Evolutionary conservation across 2,888 invertebrate genomes (phyloP).

Genomic region (Agrochola lota): DNA sequence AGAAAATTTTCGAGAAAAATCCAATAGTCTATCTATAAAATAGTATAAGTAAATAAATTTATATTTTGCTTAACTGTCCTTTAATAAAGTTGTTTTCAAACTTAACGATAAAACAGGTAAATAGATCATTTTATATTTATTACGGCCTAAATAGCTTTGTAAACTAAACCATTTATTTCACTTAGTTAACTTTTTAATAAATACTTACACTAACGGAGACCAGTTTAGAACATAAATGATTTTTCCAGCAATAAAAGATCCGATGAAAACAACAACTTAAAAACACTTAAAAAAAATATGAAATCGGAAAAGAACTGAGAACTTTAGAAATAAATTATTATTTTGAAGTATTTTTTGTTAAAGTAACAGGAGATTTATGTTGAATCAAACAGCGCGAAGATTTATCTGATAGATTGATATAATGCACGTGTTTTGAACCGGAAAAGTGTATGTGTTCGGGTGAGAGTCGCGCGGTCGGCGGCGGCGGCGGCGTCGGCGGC

Average conservation of each 20-base stretch:
- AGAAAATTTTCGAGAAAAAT: neutral
- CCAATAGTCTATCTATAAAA: neutral
- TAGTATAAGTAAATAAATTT: neutral
- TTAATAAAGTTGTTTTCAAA: neutral
- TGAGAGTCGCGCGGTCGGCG: conserved; percentile 61
- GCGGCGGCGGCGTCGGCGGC: conserved; percentile 66
- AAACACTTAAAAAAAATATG: conserved; percentile 46
- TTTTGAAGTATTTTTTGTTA: neutral
- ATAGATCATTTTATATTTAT: neutral
- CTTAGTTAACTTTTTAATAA: conserved; percentile 24
- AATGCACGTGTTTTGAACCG: conserved; percentile 81
- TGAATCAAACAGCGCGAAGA: conserved; percentile 60
- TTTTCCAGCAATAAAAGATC: conserved; percentile 27
- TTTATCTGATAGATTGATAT: conserved; percentile 60
- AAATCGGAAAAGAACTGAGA: conserved; percentile 30
- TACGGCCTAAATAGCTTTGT: neutral
- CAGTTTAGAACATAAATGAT: conserved; percentile 37
- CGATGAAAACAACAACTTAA: conserved; percentile 45
- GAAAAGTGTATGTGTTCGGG: conserved; percentile 72
- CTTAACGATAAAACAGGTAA: neutral
- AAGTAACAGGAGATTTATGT: conserved; percentile 20
- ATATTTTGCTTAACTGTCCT: neutral
- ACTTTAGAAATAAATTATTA: conserved; percentile 28
- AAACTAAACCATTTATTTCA: neutral
- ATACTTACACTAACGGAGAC: conserved; percentile 60